phyloP scores from a whole-genome alignment of 2,113 vertebrate genomes.

The Melanerpes aurifrons region DNA sequence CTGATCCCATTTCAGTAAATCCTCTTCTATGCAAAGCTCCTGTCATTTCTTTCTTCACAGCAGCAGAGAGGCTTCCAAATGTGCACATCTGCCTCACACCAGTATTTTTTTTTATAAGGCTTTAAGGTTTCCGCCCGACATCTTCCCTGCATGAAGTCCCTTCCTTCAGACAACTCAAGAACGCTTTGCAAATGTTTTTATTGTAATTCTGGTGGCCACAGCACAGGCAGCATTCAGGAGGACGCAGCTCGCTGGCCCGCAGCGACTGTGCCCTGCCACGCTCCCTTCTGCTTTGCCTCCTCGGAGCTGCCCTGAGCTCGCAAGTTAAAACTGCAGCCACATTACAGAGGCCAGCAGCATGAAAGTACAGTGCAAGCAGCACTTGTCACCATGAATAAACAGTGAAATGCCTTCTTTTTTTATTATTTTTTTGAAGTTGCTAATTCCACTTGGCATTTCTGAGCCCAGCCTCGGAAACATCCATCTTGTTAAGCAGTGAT shows the following conservation, averaged over 20 bases:
- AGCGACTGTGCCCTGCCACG: conserved; percentile 7
- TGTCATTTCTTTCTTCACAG: background rate
- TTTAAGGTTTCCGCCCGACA: background rate
- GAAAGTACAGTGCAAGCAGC: background rate
- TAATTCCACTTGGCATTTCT: conserved; percentile 60
- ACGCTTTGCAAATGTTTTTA: conserved; percentile 41
- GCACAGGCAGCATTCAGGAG: conserved; percentile 45
- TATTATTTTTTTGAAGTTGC: background rate
- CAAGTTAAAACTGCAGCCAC: background rate
- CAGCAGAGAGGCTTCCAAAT: background rate
- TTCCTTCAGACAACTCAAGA: conserved; percentile 26
- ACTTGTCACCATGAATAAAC: conserved; percentile 44
- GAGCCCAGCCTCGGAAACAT: background rate
- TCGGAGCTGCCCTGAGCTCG: background rate
- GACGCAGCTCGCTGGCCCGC: conserved; percentile 25
- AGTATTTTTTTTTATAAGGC: background rate
- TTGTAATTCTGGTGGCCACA: conserved; percentile 39
- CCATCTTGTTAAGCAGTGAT: conserved; percentile 54
- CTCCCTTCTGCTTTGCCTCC: conserved; percentile 17
- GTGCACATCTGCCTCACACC: background rate
- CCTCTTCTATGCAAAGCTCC: background rate
- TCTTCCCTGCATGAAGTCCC: background rate
- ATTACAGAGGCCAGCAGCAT: background rate
- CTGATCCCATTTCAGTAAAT: background rate
- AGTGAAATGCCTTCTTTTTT: conserved; percentile 20